Evolutionary conservation across 2,797 vertebrate species (phyloP).

Genomic region (Ambastaia sidthimunki): DNA sequence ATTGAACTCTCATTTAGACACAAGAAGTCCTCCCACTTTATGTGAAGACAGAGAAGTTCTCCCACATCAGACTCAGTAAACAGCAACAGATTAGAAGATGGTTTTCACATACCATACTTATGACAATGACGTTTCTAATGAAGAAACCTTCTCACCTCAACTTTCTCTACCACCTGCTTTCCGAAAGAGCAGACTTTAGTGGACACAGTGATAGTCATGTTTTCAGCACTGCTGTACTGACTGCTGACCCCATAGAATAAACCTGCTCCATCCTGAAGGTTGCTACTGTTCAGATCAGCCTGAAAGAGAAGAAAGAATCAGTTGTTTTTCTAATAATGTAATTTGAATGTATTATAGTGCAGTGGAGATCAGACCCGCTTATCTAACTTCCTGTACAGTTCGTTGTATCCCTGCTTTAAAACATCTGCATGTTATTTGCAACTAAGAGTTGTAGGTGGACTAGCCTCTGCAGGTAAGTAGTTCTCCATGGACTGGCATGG

Average conservation of each 20-base stretch:
- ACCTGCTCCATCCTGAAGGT: conserved; percentile 87
- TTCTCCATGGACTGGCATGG: not conserved
- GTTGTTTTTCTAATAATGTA: not conserved
- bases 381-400: not conserved
- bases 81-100: not conserved
- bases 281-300: conserved; percentile 93
- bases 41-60: too few relatives aligned
- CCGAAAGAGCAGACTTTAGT: conserved; percentile 97
- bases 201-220: conserved; percentile 94
- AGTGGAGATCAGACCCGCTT: too few relatives aligned
- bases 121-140: not conserved
- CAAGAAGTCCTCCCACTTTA: too few relatives aligned
- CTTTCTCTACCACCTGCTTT: conserved; percentile 95
- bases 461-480: not conserved
- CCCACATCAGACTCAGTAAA: too few relatives aligned
- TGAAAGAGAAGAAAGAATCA: conserved; percentile 55
- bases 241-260: conserved; percentile 94
- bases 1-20: too few relatives aligned
- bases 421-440: not conserved
- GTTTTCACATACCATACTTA: not conserved
- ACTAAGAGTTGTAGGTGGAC: not conserved
- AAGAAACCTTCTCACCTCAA: conserved; percentile 83
- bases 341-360: not conserved
- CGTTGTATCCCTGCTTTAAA: not conserved
- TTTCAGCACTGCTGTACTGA: conserved; percentile 92